Conservation (phyloP, 2,797 vertebrate species). For the Sebastes taczanowskii region DNA sequence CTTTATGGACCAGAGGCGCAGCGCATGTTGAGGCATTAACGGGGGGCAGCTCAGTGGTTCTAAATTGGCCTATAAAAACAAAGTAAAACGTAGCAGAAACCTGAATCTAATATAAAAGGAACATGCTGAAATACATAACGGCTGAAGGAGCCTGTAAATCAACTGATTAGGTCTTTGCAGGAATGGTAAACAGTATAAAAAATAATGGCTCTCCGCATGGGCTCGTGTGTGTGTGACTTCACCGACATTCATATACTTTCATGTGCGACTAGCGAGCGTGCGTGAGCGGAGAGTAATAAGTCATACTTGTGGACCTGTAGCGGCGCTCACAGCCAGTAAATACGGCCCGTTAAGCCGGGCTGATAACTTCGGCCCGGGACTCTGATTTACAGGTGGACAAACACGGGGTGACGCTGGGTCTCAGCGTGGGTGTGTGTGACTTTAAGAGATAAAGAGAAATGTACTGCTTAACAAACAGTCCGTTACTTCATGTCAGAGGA, state of each 20-base stretch:
- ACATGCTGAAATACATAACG: constrained; percentile 38
- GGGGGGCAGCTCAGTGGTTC: constrained; percentile 25
- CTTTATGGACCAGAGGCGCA: constrained; percentile 21
- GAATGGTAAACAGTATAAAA: constrained; percentile 61
- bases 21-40: constrained; percentile 43
- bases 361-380: constrained; percentile 36
- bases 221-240: constrained; percentile 47
- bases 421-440: not conserved
- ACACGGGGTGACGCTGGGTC: constrained; percentile 27
- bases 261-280: constrained; percentile 32
- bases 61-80: constrained; percentile 65
- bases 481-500: not conserved
- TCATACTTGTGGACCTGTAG: constrained; percentile 50
- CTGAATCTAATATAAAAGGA: constrained; percentile 57
- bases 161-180: constrained; percentile 53
- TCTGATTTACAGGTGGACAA: constrained; percentile 67
- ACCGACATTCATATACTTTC: constrained; percentile 39
- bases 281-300: constrained; percentile 44
- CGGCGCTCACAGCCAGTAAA: constrained; percentile 60
- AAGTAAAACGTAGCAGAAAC: constrained; percentile 49
- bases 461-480: not conserved
- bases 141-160: constrained; percentile 58
- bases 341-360: constrained; percentile 44
- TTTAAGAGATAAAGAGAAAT: constrained; percentile 12
- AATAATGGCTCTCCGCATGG: constrained; percentile 43